These are phyloP conservation scores for Drosophila prosaltans DNA, from an alignment of 1,140 invertebrate species.

Conservation along the genomic window DNA sequence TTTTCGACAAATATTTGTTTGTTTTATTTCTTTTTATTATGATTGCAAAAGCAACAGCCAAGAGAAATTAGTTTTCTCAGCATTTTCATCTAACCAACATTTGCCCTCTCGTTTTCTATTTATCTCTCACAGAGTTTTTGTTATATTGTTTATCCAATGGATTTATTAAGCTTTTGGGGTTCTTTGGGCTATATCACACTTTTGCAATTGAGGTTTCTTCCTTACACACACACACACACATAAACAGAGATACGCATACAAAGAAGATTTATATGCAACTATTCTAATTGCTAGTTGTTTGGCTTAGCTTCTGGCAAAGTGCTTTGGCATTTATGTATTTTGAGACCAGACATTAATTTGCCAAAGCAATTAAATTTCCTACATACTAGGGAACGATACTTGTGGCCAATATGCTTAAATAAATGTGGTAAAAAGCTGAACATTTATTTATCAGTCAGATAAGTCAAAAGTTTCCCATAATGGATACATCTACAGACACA, in stretches of 20 bases:
- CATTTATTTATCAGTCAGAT: background rate
- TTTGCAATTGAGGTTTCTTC: slow-evolving; percentile 7
- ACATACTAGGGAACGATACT: slow-evolving; percentile 11
- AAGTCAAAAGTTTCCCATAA: background rate
- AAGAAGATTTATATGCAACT: slow-evolving; percentile 2
- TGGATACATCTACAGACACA: no score
- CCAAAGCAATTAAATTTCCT: slow-evolving; percentile 61
- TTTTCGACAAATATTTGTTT: slow-evolving; percentile 16
- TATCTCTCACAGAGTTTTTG: slow-evolving; percentile 25
- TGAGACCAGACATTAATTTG: slow-evolving; percentile 56
- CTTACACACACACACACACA: background rate
- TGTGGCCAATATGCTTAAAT: slow-evolving; percentile 37
- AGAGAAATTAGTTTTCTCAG: slow-evolving; percentile 49
- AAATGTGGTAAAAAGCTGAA: slow-evolving; percentile 29
- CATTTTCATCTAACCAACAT: slow-evolving; percentile 16
- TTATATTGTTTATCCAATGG: slow-evolving; percentile 52
- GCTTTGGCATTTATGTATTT: slow-evolving; percentile 43
- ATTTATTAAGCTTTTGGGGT: slow-evolving; percentile 36
- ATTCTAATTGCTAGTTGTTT: slow-evolving; percentile 56
- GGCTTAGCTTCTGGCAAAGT: slow-evolving; percentile 30
- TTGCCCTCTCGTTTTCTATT: background rate
- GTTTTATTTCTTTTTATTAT: slow-evolving; percentile 14
- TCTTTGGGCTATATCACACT: slow-evolving; percentile 24
- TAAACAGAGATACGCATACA: background rate
- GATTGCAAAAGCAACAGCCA: slow-evolving; percentile 17